Conservation (phyloP, 30 jellyfish, hydroid and myxozoan species). For the Catostylus mosaicus region DNA sequence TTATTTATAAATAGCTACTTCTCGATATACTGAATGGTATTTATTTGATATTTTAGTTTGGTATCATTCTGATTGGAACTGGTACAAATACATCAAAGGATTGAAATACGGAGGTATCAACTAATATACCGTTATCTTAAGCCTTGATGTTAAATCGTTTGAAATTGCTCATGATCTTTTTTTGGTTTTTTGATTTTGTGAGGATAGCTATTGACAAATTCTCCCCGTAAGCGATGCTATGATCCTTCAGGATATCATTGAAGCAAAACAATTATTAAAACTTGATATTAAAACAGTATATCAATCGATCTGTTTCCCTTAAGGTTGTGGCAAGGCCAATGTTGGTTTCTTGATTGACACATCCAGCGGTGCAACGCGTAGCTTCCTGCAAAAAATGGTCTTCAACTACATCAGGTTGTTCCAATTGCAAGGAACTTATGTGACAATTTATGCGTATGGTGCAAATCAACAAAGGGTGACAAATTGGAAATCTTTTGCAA, state of each 20-base stretch:
- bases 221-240: too few relatives aligned
- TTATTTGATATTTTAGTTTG: conserved; percentile 60
- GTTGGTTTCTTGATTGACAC: conserved; percentile 66
- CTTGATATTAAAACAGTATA: too few relatives aligned
- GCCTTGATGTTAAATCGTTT: too few relatives aligned
- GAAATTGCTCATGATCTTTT: too few relatives aligned
- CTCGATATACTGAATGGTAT: too few relatives aligned
- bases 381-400: conserved; percentile 61
- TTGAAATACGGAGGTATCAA: conserved; percentile 60
- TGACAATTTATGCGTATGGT: conserved; percentile 66
- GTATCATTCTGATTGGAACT: conserved; percentile 78
- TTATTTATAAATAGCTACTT: too few relatives aligned
- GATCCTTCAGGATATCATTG: too few relatives aligned
- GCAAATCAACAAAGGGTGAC: conserved; percentile 46
- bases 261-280: too few relatives aligned
- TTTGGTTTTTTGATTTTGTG: too few relatives aligned
- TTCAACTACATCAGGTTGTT: conserved; percentile 69
- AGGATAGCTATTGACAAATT: too few relatives aligned
- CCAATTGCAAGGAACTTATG: conserved; percentile 66
- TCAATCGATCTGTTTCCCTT: background rate
- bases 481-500: conserved; percentile 64
- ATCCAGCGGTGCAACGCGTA: conserved; percentile 58
- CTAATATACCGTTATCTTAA: too few relatives aligned
- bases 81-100: conserved; percentile 75
- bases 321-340: conserved; percentile 73